phyloP scores from a whole-genome alignment of 2,797 vertebrate genomes.

The Euthynnus affinis region DNA sequence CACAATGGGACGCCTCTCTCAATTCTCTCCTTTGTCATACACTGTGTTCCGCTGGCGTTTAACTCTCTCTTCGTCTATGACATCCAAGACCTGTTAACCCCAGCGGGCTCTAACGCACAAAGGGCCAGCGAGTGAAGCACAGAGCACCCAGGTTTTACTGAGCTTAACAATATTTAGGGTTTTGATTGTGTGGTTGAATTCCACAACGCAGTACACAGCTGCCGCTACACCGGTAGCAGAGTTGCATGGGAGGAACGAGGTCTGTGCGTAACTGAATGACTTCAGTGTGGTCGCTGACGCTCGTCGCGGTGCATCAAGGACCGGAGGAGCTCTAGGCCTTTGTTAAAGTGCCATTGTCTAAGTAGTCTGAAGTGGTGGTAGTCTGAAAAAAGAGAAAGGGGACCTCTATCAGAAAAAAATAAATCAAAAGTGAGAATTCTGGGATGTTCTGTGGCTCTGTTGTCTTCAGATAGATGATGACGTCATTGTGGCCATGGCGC shows the following conservation, averaged over 20 bases:
- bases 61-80: slow-evolving; percentile 66
- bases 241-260: slow-evolving; percentile 21
- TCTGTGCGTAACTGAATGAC: slow-evolving; percentile 51
- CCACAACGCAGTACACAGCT: slow-evolving; percentile 69
- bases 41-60: slow-evolving; percentile 68
- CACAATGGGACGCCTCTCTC: slow-evolving; percentile 73
- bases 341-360: slow-evolving; percentile 51
- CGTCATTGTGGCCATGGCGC: slow-evolving; percentile 11
- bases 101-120: slow-evolving; percentile 63
- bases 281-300: slow-evolving; percentile 55
- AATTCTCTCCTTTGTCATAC: slow-evolving; percentile 67
- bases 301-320: slow-evolving; percentile 54
- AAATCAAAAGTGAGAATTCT: slow-evolving; percentile 6
- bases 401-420: slow-evolving; percentile 31
- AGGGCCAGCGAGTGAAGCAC: slow-evolving; percentile 49
- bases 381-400: slow-evolving; percentile 25
- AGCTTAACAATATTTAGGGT: slow-evolving; percentile 71
- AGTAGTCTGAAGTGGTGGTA: background rate
- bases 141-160: slow-evolving; percentile 55
- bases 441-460: background rate
- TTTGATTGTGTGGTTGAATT: slow-evolving; percentile 72
- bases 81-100: slow-evolving; percentile 79
- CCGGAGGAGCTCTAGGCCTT: slow-evolving; percentile 59
- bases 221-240: slow-evolving; percentile 39
- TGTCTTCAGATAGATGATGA: slow-evolving; percentile 20